These are phyloP conservation scores for Sterrhoptilus dennistouni DNA, from an alignment of 2,113 vertebrate genomes.

Conservation along the genomic window DNA sequence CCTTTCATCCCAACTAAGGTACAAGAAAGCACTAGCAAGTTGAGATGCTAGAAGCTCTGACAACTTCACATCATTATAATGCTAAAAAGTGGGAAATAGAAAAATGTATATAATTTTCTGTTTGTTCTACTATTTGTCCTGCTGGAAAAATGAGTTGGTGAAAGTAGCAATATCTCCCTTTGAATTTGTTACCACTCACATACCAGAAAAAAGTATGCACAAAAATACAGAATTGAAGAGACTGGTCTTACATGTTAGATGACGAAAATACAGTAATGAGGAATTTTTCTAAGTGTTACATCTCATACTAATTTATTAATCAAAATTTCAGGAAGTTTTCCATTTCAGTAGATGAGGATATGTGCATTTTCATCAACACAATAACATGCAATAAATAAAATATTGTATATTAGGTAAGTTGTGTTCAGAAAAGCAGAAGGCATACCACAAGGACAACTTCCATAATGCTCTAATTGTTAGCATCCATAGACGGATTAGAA, in stretches of 20 bases:
- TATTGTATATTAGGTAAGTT: background rate
- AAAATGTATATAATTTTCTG: constrained; percentile 36
- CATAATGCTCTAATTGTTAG: background rate
- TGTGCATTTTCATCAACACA: background rate
- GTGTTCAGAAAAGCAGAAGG: background rate
- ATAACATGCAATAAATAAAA: background rate
- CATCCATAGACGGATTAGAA: background rate
- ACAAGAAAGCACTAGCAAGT: constrained; percentile 30
- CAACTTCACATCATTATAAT: constrained; percentile 21
- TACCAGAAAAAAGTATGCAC: background rate
- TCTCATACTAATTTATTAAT: background rate
- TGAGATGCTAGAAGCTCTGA: constrained; percentile 18
- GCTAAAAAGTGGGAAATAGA: background rate
- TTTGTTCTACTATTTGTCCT: constrained; percentile 21
- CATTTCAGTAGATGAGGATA: background rate
- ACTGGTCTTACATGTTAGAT: background rate
- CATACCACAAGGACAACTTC: background rate
- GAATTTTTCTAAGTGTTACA: background rate
- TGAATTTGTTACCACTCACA: background rate
- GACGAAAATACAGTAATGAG: background rate
- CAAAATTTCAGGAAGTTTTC: background rate
- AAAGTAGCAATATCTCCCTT: background rate
- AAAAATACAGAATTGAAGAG: background rate
- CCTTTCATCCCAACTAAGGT: background rate
- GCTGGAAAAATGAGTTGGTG: background rate